Conservation (phyloP, 2,888 invertebrate genomes). For the Odontocerum albicorne region DNA sequence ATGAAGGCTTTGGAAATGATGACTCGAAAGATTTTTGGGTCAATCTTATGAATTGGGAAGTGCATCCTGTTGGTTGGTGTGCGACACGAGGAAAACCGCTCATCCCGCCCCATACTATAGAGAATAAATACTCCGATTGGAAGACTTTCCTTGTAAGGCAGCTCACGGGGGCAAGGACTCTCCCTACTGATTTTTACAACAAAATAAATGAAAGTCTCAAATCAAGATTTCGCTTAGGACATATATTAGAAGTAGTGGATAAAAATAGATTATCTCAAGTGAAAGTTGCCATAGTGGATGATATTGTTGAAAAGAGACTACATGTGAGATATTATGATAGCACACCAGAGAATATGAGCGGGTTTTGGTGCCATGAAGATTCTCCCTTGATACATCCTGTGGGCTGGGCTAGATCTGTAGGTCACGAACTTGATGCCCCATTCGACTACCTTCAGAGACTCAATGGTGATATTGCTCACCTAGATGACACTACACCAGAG, state of each 20-base stretch:
- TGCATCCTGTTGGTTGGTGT: constrained; percentile 99
- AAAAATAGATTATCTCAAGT: constrained; percentile 94
- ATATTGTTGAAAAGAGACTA: constrained; percentile 89
- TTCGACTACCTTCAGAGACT: constrained; percentile 75
- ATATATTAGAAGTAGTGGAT: constrained; percentile 92
- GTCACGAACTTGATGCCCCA: constrained; percentile 86
- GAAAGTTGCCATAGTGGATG: constrained; percentile 85
- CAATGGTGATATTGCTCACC: constrained; percentile 67
- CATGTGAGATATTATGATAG: constrained; percentile 89
- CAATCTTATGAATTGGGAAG: constrained; percentile 88
- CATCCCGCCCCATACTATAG: constrained; percentile 91
- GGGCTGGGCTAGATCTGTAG: constrained; percentile 92
- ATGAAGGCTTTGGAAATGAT: constrained; percentile 92
- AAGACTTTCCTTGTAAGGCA: constrained; percentile 91
- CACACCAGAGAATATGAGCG: constrained; percentile 76
- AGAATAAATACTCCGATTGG: constrained; percentile 94
- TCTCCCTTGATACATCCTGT: constrained; percentile 94
- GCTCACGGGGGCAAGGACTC: constrained; percentile 91
- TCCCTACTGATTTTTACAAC: constrained; percentile 89
- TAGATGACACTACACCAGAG: constrained; percentile 79
- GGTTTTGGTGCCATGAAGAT: constrained; percentile 97
- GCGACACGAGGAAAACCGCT: constrained; percentile 93
- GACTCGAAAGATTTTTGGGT: constrained; percentile 95
- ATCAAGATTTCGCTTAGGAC: constrained; percentile 80
- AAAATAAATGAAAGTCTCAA: constrained; percentile 84